These are phyloP conservation scores for Chaenocephalus aceratus DNA, from an alignment of 2,113 vertebrate genomes.

Conservation along the genomic window DNA sequence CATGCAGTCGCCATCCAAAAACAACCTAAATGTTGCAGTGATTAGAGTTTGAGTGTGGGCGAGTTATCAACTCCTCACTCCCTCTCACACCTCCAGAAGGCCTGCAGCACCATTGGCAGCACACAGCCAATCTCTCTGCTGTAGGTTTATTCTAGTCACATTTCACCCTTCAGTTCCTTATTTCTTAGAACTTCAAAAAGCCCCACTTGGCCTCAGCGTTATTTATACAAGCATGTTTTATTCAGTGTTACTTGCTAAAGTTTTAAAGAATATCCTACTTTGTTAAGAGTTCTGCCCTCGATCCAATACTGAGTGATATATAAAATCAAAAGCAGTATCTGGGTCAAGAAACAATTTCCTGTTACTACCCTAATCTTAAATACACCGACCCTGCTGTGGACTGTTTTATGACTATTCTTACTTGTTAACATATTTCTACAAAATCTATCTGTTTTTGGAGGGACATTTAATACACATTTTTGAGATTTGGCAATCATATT, in stretches of 20 bases:
- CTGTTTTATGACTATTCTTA: not conserved
- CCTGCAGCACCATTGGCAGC: not conserved
- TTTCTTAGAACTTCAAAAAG: constrained; percentile 1
- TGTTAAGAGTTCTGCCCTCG: not conserved
- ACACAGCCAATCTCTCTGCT: not conserved
- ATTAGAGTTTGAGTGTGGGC: not conserved
- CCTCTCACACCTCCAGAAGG: not conserved
- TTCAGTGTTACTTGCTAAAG: not conserved
- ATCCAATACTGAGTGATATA: not conserved
- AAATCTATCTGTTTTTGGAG: not conserved
- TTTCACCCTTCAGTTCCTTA: not conserved
- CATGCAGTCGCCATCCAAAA: not conserved
- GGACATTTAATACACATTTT: not conserved
- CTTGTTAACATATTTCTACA: not conserved
- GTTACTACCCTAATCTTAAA: not conserved
- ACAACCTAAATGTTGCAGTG: not conserved
- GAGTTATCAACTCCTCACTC: not conserved
- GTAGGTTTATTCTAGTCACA: not conserved
- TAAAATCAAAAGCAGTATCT: not conserved
- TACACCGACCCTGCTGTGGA: not conserved
- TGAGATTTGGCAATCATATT: not conserved
- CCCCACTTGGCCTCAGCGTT: not conserved
- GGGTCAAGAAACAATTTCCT: not conserved
- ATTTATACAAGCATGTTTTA: constrained; percentile 5
- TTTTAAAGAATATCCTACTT: not conserved